These are phyloP conservation scores for Suncus etruscus DNA, from an alignment of 2,113 vertebrate genomes.

Conservation along the genomic window DNA sequence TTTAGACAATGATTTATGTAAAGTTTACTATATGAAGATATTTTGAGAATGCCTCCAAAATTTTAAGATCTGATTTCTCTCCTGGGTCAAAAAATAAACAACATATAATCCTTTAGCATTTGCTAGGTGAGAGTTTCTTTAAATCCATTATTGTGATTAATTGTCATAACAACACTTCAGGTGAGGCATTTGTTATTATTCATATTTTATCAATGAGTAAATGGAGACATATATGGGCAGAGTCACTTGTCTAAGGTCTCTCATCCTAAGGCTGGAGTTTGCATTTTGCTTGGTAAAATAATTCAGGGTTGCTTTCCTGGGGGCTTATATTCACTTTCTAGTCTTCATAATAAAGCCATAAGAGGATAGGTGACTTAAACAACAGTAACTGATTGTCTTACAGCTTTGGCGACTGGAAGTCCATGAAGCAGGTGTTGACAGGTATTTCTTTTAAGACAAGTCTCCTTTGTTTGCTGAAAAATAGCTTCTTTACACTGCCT, in stretches of 20 bases:
- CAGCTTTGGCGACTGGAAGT: background rate
- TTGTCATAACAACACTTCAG: slow-evolving; percentile 19
- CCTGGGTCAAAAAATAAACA: background rate
- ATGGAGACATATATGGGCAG: background rate
- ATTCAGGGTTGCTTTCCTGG: background rate
- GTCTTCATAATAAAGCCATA: background rate
- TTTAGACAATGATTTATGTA: slow-evolving; percentile 13
- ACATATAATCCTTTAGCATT: background rate
- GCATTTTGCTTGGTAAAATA: background rate
- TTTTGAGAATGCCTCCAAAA: background rate
- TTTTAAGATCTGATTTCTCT: slow-evolving; percentile 41
- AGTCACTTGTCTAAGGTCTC: slow-evolving; percentile 19
- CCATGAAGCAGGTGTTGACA: background rate
- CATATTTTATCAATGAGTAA: slow-evolving; percentile 49
- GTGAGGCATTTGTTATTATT: slow-evolving; percentile 53
- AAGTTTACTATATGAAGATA: slow-evolving; percentile 32
- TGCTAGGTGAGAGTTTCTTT: slow-evolving; percentile 11
- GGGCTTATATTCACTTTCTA: background rate
- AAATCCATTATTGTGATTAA: slow-evolving; percentile 27
- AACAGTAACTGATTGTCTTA: background rate
- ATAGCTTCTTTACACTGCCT: background rate
- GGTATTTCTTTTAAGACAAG: background rate
- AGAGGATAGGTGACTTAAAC: background rate
- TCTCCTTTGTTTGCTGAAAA: background rate
- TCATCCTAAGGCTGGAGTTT: background rate